These are phyloP conservation scores for Catamblyrhynchus diadema DNA, from an alignment of 2,797 vertebrate species.

Conservation along the genomic window DNA sequence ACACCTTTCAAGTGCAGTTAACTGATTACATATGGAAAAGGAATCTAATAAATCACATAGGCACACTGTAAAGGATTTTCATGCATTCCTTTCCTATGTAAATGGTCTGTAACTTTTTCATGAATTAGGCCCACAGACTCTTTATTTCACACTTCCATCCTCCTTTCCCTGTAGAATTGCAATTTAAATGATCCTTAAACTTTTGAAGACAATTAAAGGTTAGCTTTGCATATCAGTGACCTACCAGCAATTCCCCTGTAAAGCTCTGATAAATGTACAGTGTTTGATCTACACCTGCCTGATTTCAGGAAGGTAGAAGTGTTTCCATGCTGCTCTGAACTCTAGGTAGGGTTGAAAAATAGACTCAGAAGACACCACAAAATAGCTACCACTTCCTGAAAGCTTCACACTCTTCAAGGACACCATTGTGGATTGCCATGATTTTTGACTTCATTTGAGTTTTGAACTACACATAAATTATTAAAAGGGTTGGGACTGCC, in stretches of 20 bases:
- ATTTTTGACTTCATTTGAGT: conserved; percentile 4
- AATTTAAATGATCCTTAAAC: conserved; percentile 65
- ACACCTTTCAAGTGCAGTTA: conserved; percentile 53
- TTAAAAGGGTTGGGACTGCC: not conserved
- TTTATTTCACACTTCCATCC: conserved; percentile 7
- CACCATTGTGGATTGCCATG: not conserved
- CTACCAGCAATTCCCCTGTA: conserved; percentile 22
- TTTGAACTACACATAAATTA: conserved; percentile 12
- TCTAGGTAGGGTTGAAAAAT: not conserved
- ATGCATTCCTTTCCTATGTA: conserved; percentile 61
- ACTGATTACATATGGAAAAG: conserved; percentile 22
- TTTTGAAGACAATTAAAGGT: conserved; percentile 54
- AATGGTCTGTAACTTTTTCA: conserved; percentile 58
- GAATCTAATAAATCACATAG: conserved; percentile 60
- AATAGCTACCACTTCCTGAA: not conserved
- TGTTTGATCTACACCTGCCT: conserved; percentile 33
- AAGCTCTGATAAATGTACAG: not conserved
- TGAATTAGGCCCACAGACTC: conserved; percentile 34
- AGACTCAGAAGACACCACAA: not conserved
- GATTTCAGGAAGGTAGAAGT: conserved; percentile 1
- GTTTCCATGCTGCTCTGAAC: conserved; percentile 8
- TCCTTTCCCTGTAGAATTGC: conserved; percentile 32
- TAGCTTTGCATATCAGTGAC: conserved; percentile 56
- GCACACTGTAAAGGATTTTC: conserved; percentile 57
- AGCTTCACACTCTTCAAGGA: not conserved